Evolutionary conservation across 35 echinoderm and acorn worm species (phyloP).

Genomic region (Diadema setosum): DNA sequence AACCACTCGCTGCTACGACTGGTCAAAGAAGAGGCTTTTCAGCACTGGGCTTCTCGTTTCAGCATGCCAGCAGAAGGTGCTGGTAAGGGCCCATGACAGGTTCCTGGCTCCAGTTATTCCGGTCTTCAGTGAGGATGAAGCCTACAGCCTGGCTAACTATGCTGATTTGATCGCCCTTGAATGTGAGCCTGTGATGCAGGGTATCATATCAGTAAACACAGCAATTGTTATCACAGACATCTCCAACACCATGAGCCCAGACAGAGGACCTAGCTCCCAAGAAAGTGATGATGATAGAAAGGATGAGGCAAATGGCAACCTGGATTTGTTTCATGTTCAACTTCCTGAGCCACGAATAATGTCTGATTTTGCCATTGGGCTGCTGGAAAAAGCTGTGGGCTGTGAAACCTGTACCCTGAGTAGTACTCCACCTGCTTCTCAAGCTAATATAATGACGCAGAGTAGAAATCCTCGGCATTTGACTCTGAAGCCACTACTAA

Average conservation of each 20-base stretch:
- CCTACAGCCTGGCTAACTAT: conserved; percentile 75
- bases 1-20: conserved; percentile 78
- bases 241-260: not conserved
- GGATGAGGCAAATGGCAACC: not conserved
- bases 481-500: conserved; percentile 48
- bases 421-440: too few species aligned
- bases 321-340: not conserved
- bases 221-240: conserved; percentile 84
- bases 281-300: not conserved
- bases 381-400: not conserved
- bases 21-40: conserved; percentile 86
- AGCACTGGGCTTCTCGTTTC: conserved; percentile 94
- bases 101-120: conserved; percentile 90
- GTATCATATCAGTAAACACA: conserved; percentile 92
- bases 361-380: conserved; percentile 11
- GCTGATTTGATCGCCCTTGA: conserved; percentile 74
- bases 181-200: conserved; percentile 91
- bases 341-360: conserved; percentile 28
- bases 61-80: conserved; percentile 89
- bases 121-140: conserved; percentile 81
- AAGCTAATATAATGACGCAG: too few species aligned
- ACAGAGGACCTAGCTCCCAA: not conserved
- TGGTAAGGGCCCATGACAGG: conserved; percentile 64
- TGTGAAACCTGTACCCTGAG: not conserved
- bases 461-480: not conserved